phyloP scores from a whole-genome alignment of 2,888 invertebrate genomes.

The Drosophila ezoana region DNA sequence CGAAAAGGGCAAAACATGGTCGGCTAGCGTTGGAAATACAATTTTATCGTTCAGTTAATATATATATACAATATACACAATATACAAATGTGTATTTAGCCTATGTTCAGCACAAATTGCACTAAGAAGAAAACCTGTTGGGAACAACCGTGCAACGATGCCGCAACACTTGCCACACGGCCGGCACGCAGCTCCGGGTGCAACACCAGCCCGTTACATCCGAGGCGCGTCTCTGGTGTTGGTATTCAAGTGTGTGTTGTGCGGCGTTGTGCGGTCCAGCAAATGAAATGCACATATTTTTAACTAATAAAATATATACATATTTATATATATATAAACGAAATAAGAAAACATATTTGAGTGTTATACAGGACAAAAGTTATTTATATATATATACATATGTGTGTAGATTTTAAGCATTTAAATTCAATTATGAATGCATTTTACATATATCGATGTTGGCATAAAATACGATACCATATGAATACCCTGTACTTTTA shows the following conservation, averaged over 20 bases:
- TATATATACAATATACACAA: background rate
- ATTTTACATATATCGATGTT: slow-evolving; percentile 70
- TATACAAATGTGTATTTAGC: slow-evolving; percentile 11
- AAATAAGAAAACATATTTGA: slow-evolving; percentile 23
- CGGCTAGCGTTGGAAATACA: slow-evolving; percentile 61
- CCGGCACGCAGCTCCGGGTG: slow-evolving; percentile 53
- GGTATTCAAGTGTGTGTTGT: slow-evolving; percentile 21
- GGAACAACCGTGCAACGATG: slow-evolving; percentile 20
- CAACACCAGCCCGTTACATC: slow-evolving; percentile 73
- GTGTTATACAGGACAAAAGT: slow-evolving; percentile 38
- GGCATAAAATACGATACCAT: slow-evolving; percentile 18
- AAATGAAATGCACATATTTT: slow-evolving; percentile 34
- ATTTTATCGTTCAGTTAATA: slow-evolving; percentile 16
- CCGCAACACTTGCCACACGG: slow-evolving; percentile 18
- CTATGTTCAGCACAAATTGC: slow-evolving; percentile 45
- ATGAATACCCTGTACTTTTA: slow-evolving; percentile 28
- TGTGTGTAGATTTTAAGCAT: slow-evolving; percentile 74
- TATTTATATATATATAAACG: slow-evolving; percentile 28
- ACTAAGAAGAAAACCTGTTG: slow-evolving; percentile 8
- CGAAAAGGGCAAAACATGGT: slow-evolving; percentile 81
- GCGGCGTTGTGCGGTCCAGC: slow-evolving; percentile 29
- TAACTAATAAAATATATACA: slow-evolving; percentile 26
- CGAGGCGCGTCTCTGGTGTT: slow-evolving; percentile 51
- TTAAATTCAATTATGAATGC: slow-evolving; percentile 67
- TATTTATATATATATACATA: slow-evolving; percentile 53